phyloP scores from a whole-genome alignment of 2,113 vertebrate species.

The Speoplatyrhinus poulsoni region DNA sequence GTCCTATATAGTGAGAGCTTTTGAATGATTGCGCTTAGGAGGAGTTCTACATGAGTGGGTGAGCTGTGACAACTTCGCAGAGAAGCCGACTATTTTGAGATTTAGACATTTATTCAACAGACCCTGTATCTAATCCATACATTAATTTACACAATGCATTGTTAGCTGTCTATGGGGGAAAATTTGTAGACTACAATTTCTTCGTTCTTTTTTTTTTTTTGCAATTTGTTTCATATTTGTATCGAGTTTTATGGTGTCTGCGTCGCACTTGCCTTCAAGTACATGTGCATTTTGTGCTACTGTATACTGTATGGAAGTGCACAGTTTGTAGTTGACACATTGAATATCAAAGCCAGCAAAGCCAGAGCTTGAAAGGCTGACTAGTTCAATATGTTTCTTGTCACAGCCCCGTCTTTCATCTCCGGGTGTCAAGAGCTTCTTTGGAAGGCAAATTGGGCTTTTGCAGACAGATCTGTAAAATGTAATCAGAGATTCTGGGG shows the following conservation, averaged over 20 bases:
- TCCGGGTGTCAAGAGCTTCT: conserved; percentile 63
- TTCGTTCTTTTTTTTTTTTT: background rate
- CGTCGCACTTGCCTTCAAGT: conserved; percentile 20
- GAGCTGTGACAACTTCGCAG: background rate
- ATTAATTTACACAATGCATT: conserved; percentile 10
- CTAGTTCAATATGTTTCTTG: conserved; percentile 67
- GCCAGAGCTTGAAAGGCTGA: conserved; percentile 49
- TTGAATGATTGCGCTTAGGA: conserved; percentile 31
- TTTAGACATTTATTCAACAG: background rate
- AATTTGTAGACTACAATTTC: too few species aligned
- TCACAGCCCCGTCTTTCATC: conserved; percentile 69
- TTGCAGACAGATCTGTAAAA: conserved; percentile 71
- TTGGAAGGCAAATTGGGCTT: conserved; percentile 72
- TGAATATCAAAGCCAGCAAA: conserved; percentile 62
- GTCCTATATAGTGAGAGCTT: conserved; percentile 27
- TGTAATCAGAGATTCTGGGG: conserved; percentile 64
- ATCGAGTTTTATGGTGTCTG: background rate
- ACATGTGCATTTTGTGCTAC: conserved; percentile 26
- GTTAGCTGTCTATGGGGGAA: background rate
- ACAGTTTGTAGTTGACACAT: conserved; percentile 48
- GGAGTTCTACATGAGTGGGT: conserved; percentile 22
- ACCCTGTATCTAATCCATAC: conserved; percentile 7
- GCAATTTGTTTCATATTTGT: background rate
- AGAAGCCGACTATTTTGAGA: background rate
- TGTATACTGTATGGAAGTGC: conserved; percentile 20